A percentile compares a stretch with the other conserved stretches of the same genome.
Conservation (phyloP, 2,888 invertebrate genomes). For the Actias luna region DNA sequence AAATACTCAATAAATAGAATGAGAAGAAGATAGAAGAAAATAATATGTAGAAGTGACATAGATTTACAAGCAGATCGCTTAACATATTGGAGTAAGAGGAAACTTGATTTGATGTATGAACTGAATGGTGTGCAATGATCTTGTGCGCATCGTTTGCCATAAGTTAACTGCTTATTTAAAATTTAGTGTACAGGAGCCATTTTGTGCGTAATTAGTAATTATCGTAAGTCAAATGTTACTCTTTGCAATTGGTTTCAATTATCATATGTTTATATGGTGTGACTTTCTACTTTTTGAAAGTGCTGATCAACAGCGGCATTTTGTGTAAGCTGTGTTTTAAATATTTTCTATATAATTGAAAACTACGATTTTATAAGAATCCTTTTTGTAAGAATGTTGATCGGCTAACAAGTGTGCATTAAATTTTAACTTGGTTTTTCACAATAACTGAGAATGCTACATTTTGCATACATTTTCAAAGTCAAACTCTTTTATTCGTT, state of each 20-base stretch:
- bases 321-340: slow-evolving; percentile 12
- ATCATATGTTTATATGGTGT: slow-evolving; percentile 33
- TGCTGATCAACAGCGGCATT: slow-evolving; percentile 11
- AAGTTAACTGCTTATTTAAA: slow-evolving; percentile 55
- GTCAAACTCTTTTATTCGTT: slow-evolving; percentile 77
- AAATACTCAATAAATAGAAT: slow-evolving; percentile 55
- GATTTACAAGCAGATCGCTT: slow-evolving; percentile 54
- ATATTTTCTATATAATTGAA: slow-evolving; percentile 1
- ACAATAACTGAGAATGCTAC: slow-evolving; percentile 50
- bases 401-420: slow-evolving; percentile 18
- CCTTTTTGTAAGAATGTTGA: slow-evolving; percentile 39
- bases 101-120: slow-evolving; percentile 61
- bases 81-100: slow-evolving; percentile 47
- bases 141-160: slow-evolving; percentile 53
- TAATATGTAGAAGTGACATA: slow-evolving; percentile 53
- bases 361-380: slow-evolving; percentile 46
- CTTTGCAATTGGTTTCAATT: slow-evolving; percentile 8
- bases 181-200: slow-evolving; percentile 63
- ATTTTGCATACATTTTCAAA: slow-evolving; percentile 70
- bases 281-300: slow-evolving; percentile 18
- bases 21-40: slow-evolving; percentile 57
- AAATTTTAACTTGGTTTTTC: slow-evolving; percentile 50
- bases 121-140: slow-evolving; percentile 62
- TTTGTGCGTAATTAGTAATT: slow-evolving; percentile 58
- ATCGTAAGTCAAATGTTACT: background rate